Percentiles rank a stretch among this genome's conserved stretches.
Evolutionary conservation across 53 echinoderm and acorn worm species (phyloP).

Genomic region (Crossaster papposus): DNA sequence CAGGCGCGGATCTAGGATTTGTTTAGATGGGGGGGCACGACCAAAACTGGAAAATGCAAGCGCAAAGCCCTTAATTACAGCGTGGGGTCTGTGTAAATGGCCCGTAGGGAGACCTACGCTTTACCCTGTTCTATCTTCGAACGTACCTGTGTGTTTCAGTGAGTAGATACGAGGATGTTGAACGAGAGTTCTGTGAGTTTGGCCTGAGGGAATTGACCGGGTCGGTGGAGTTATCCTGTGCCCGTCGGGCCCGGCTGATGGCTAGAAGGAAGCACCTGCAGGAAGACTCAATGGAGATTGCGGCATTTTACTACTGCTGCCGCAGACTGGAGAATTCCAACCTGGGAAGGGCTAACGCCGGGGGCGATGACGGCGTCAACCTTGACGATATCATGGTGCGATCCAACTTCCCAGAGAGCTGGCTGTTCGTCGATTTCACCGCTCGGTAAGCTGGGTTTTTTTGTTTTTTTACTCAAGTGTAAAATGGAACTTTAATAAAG

Average conservation of each 20-base stretch:
- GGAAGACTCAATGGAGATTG: not conserved
- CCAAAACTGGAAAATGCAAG: no score
- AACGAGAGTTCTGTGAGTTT: conserved; percentile 1
- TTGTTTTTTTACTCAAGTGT: not conserved
- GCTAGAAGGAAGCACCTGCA: not conserved
- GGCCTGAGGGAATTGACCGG: conserved; percentile 19
- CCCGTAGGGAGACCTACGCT: no score
- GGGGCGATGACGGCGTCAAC: not conserved
- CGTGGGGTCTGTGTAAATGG: no score
- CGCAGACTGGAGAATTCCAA: not conserved
- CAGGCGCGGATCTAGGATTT: no score
- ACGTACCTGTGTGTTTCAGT: not conserved
- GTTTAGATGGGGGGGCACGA: no score
- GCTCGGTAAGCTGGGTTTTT: conserved; percentile 60
- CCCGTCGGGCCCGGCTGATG: not conserved
- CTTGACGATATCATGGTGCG: not conserved
- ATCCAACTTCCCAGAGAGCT: conserved; percentile 68
- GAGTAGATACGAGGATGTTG: conserved; percentile 20
- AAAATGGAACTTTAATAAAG: no score
- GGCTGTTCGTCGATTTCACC: conserved; percentile 75
- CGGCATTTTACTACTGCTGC: conserved; percentile 43
- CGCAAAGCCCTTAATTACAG: no score
- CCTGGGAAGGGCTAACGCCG: not conserved
- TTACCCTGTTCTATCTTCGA: not conserved
- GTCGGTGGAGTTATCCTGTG: not conserved